Percentiles rank a stretch among this genome's conserved stretches.
Conservation (phyloP, 2,888 invertebrate genomes). For the Habrosyne pyritoides region DNA sequence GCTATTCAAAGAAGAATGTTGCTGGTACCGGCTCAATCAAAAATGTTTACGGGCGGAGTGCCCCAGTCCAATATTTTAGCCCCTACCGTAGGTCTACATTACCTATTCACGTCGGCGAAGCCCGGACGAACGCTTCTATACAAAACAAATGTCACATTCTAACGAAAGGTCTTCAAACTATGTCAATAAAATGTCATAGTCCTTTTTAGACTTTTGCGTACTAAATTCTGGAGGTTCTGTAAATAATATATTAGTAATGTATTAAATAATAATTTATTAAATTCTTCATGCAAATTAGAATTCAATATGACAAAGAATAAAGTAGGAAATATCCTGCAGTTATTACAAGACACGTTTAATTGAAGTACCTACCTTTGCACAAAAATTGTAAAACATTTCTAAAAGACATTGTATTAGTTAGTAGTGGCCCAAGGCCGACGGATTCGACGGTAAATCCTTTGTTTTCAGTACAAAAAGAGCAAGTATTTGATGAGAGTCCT, state of each 20-base stretch:
- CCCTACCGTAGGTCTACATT: slow-evolving; percentile 34
- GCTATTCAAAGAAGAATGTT: slow-evolving; percentile 46
- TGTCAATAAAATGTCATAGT: neutral
- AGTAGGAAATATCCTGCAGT: neutral
- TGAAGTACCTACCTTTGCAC: too few relatives aligned
- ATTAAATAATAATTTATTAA: too few relatives aligned
- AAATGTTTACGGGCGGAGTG: slow-evolving; percentile 64
- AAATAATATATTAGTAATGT: neutral
- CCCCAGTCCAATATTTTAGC: slow-evolving; percentile 59
- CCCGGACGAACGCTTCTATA: neutral
- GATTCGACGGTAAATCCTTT: slow-evolving; percentile 40
- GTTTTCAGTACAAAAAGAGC: slow-evolving; percentile 46
- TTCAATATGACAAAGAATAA: too few relatives aligned
- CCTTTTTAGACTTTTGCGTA: neutral
- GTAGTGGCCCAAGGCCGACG: slow-evolving; percentile 28
- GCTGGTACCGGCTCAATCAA: slow-evolving; percentile 59
- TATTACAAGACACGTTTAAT: too few relatives aligned
- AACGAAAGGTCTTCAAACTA: neutral
- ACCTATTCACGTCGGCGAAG: slow-evolving; percentile 16
- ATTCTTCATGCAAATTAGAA: too few relatives aligned
- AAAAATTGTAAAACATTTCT: neutral
- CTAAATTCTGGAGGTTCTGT: too few relatives aligned
- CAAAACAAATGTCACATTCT: neutral
- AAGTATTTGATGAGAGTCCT: slow-evolving; percentile 37
- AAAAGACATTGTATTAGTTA: neutral